These are phyloP conservation scores for Nomada flava DNA, from an alignment of 2,888 invertebrate genomes.

Conservation along the genomic window DNA sequence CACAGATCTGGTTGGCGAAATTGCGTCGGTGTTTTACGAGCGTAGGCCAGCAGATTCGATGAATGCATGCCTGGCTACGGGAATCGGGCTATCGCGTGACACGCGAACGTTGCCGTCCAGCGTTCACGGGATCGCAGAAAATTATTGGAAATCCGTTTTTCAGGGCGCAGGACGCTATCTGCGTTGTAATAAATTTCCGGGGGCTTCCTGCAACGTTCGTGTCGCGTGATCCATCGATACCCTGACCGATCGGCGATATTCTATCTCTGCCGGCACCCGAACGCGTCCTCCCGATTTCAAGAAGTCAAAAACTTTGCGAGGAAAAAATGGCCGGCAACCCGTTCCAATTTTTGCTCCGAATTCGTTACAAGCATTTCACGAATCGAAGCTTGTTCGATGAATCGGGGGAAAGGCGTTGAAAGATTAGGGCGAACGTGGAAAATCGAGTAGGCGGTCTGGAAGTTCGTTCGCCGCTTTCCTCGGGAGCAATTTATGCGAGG, in stretches of 20 bases:
- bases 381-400: background rate
- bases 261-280: background rate
- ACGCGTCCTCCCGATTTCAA: background rate
- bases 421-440: conserved; percentile 13
- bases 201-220: conserved; percentile 27
- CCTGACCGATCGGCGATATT: conserved; percentile 37
- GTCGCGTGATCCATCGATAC: conserved; percentile 37
- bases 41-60: conserved; percentile 26
- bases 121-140: conserved; percentile 46
- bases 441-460: background rate
- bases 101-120: conserved; percentile 21
- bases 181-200: conserved; percentile 61
- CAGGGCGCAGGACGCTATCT: conserved; percentile 40
- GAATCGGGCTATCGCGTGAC: conserved; percentile 35
- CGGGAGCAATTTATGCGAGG: conserved; percentile 68
- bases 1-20: conserved; percentile 29
- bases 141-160: conserved; percentile 68
- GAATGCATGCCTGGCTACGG: conserved; percentile 32
- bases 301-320: too few species aligned
- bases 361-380: background rate
- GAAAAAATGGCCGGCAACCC: background rate
- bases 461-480: background rate
- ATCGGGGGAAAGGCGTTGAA: background rate
- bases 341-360: background rate
- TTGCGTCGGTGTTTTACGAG: conserved; percentile 54